A percentile compares a stretch with the other conserved stretches of the same genome.
These are phyloP conservation scores for Plotosus lineatus DNA, from an alignment of 2,113 vertebrate species.

Conservation along the genomic window DNA sequence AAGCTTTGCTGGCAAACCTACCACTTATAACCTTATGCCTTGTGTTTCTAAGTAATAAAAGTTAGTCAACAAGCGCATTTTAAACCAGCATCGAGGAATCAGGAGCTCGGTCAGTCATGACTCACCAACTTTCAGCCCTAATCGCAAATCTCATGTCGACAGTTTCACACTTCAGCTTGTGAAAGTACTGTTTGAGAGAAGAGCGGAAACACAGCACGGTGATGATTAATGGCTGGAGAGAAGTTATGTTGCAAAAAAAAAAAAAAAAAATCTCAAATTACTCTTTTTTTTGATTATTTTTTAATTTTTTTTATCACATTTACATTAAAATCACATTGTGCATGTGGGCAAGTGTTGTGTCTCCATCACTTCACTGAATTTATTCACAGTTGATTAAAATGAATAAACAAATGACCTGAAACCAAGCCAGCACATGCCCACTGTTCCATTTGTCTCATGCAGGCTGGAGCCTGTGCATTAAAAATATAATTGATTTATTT, in stretches of 20 bases:
- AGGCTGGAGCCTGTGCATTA: neutral
- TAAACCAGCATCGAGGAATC: neutral
- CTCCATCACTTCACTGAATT: neutral
- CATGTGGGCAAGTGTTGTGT: too few relatives aligned
- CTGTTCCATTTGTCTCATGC: neutral
- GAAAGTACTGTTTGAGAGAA: conserved; percentile 1
- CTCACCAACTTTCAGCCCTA: neutral
- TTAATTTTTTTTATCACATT: neutral
- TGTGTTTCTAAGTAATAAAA: conserved; percentile 10
- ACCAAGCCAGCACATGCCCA: neutral
- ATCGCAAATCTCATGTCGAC: neutral
- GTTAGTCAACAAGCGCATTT: neutral
- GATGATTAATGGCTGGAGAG: conserved; percentile 2
- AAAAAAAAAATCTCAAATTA: neutral
- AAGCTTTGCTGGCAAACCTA: neutral
- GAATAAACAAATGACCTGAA: neutral
- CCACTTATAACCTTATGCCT: neutral
- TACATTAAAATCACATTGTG: neutral
- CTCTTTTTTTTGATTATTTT: too few relatives aligned
- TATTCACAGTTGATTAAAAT: neutral
- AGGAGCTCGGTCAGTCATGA: neutral
- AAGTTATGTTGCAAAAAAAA: neutral
- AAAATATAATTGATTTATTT: neutral
- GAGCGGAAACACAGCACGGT: neutral
- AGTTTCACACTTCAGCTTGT: conserved; percentile 5